A percentile compares a stretch with the other conserved stretches of the same genome.
Conservation (phyloP, 2,888 invertebrate genomes). For the Amiota communis region DNA sequence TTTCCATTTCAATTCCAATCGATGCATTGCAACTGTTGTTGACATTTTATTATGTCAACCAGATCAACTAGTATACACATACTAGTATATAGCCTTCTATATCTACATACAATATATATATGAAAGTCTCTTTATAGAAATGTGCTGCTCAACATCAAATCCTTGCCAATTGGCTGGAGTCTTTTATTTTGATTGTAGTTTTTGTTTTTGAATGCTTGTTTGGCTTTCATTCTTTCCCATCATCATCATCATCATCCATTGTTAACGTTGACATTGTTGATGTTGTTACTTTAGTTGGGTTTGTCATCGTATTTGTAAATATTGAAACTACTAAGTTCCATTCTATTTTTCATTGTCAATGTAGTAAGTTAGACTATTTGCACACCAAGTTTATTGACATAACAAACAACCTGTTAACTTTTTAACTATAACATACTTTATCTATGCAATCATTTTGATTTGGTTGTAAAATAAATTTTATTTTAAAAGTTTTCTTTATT, state of each 20-base stretch:
- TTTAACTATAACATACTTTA: too few species aligned
- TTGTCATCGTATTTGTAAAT: too few species aligned
- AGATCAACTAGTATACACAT: neutral
- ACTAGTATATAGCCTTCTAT: too few species aligned
- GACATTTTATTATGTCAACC: neutral
- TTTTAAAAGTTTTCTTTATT: conserved; percentile 9
- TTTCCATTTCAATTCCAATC: neutral
- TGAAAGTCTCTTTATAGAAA: neutral
- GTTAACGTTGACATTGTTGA: too few species aligned
- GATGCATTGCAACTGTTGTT: neutral
- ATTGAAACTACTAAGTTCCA: too few species aligned
- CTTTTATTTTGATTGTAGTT: neutral
- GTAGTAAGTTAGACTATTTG: neutral
- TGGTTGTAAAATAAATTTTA: neutral
- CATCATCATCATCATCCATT: conserved; percentile 5
- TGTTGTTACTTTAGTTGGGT: too few species aligned
- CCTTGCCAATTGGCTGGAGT: neutral
- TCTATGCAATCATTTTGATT: too few species aligned
- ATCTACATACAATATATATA: neutral
- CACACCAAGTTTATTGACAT: too few species aligned
- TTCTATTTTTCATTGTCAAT: neutral
- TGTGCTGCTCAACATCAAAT: neutral
- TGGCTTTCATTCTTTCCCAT: neutral
- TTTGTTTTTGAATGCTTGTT: neutral
- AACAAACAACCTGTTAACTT: too few species aligned